phyloP scores from a whole-genome alignment of 1,140 invertebrate genomes.

The Papilio aristodemus region DNA sequence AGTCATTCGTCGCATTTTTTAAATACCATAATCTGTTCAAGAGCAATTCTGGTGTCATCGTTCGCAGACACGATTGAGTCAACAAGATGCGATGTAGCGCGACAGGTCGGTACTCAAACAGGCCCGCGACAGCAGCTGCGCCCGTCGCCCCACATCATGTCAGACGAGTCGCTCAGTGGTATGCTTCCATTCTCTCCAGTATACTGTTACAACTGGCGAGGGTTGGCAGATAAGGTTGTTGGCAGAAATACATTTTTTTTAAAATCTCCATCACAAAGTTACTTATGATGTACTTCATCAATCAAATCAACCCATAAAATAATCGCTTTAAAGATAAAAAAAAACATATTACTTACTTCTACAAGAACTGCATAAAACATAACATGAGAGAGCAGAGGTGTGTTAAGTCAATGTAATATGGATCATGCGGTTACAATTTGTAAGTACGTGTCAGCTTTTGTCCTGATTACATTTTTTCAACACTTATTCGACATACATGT shows the following conservation, averaged over 20 bases:
- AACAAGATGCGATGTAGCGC: neutral
- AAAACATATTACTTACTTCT: too few relatives aligned
- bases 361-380: too few relatives aligned
- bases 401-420: too few relatives aligned
- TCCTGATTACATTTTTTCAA: neutral
- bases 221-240: neutral
- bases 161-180: neutral
- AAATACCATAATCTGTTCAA: too few relatives aligned
- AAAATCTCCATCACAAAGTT: too few relatives aligned
- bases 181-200: conserved; percentile 8
- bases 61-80: neutral
- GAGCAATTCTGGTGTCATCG: neutral
- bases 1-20: too few relatives aligned
- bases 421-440: too few relatives aligned
- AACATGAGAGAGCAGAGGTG: too few relatives aligned
- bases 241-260: neutral
- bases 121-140: conserved; percentile 2
- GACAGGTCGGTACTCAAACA: conserved; percentile 9
- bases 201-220: conserved; percentile 20
- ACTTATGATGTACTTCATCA: too few relatives aligned
- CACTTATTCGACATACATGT: neutral
- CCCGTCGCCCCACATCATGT: conserved; percentile 11
- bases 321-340: too few relatives aligned
- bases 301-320: too few relatives aligned
- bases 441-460: too few relatives aligned